Base-by-base conservation (phyloP, 2,113 vertebrate species). In the Microtus pennsylvanicus region DNA sequence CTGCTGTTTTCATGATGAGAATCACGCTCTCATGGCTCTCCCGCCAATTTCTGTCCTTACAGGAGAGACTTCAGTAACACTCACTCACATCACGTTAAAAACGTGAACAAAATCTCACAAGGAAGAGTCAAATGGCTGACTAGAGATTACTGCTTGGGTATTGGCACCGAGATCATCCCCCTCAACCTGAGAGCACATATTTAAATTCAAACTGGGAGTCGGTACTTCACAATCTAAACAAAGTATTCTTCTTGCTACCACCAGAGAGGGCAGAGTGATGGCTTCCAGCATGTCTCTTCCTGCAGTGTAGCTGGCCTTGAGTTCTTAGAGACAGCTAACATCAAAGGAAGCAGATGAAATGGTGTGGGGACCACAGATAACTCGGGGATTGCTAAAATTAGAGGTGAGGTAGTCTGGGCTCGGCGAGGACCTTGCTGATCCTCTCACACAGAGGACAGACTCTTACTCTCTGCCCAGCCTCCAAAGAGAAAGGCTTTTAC, bases 321-420 rank as follows among this genome's bases (percentile, higher is more conserved):
- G 78, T 92, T 38, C 94, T 61, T 21, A 81, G 94, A 61, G 63
- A n/a, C 65, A 1, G 28, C 90, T 85, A 28, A 75, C 96, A 95
- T 97, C 96, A 97, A 94, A 97, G 96, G 95, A 95, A 96, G 67
- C 90, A 38, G 35, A 3, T 33, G 85, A 86, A 94, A 42, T 82
- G 96, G 92, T 75, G 92, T 97, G 96, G 93, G 88, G 81, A n/a
- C 76, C 24, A 26, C 93, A 95, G 97, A 97, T 96, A 97, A 95
- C 88, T 26, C 0, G 17, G 55, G 78, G 90, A 58, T 83, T 74
- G 81, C 96, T 97, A 96, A 97, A 97, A 94, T 97, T 97, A 97
- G 96, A 76, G 22, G 38, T 7, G 77, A 94, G 94, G 91, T 50
- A 13, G 42, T n/a, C 65, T 85, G 26, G 0, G 81, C 4, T 3